Conservation (phyloP, 2,888 invertebrate species). For the Tetramorium bicarinatum region DNA sequence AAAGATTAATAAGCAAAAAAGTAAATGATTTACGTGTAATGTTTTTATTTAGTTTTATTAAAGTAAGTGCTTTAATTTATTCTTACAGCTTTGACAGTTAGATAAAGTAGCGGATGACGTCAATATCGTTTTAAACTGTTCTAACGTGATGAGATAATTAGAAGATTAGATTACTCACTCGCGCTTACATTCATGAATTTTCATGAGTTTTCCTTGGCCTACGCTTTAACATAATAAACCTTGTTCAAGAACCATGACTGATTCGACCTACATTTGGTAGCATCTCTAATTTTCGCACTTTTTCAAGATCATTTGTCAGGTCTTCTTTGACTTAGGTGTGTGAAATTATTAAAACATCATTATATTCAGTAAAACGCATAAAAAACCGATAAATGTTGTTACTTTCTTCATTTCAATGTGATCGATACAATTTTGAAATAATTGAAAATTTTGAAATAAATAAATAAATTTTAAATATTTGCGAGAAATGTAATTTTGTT, state of each 20-base stretch:
- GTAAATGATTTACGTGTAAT: background rate
- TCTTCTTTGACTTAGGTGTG: conserved; percentile 26
- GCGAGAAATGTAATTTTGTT: background rate
- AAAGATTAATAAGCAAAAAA: background rate
- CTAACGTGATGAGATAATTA: conserved; percentile 59
- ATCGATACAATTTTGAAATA: background rate
- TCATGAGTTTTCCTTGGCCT: conserved; percentile 37
- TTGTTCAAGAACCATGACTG: conserved; percentile 50
- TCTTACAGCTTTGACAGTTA: background rate
- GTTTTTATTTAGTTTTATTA: background rate
- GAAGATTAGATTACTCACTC: conserved; percentile 55
- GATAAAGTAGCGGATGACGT: conserved; percentile 37
- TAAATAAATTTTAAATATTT: background rate
- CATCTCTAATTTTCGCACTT: background rate
- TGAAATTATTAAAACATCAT: background rate
- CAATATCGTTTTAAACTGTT: conserved; percentile 34
- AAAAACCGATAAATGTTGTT: background rate
- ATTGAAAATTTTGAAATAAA: background rate
- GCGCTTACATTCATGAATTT: conserved; percentile 44
- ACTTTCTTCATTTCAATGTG: background rate
- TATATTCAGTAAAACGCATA: background rate
- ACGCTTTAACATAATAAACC: conserved; percentile 21
- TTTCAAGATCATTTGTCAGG: background rate
- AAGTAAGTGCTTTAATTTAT: background rate
- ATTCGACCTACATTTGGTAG: conserved; percentile 58